Evolutionary conservation across 1,140 invertebrate genomes (phyloP).

Genomic region (Anadara kagoshimensis): DNA sequence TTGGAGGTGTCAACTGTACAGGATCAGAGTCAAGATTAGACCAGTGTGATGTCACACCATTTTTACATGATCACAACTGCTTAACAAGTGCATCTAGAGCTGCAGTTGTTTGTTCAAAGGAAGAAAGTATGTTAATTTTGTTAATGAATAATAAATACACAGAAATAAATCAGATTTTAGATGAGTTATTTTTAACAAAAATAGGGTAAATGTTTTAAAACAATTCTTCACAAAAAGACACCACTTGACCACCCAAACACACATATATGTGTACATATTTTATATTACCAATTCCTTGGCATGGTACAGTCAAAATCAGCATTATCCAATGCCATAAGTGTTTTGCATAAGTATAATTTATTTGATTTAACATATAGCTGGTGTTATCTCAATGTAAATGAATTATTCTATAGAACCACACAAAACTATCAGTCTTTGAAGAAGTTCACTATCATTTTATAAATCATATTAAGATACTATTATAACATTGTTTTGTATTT

Average conservation of each 20-base stretch:
- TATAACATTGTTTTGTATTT: neutral
- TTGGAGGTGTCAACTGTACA: conserved; percentile 46
- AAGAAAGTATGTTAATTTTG: conserved; percentile 16
- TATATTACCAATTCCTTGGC: too few relatives aligned
- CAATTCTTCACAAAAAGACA: too few relatives aligned
- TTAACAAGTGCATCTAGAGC: conserved; percentile 31
- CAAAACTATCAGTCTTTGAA: too few relatives aligned
- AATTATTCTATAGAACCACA: neutral
- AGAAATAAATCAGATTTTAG: neutral
- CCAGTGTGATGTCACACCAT: conserved; percentile 41
- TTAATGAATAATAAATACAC: neutral
- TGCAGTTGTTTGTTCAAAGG: conserved; percentile 48
- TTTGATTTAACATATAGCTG: neutral
- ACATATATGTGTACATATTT: too few relatives aligned
- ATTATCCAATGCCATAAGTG: too few relatives aligned
- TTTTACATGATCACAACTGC: conserved; percentile 39
- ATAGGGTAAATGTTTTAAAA: too few relatives aligned
- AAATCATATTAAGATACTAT: neutral
- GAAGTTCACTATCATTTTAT: too few relatives aligned
- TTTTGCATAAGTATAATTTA: too few relatives aligned
- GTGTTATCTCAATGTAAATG: neutral
- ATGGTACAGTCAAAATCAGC: too few relatives aligned
- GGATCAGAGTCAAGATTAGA: conserved; percentile 45
- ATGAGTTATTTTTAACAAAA: too few relatives aligned
- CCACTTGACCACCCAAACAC: too few relatives aligned